phyloP scores from a whole-genome alignment of 2,113 vertebrate genomes.

The Lynx canadensis region DNA sequence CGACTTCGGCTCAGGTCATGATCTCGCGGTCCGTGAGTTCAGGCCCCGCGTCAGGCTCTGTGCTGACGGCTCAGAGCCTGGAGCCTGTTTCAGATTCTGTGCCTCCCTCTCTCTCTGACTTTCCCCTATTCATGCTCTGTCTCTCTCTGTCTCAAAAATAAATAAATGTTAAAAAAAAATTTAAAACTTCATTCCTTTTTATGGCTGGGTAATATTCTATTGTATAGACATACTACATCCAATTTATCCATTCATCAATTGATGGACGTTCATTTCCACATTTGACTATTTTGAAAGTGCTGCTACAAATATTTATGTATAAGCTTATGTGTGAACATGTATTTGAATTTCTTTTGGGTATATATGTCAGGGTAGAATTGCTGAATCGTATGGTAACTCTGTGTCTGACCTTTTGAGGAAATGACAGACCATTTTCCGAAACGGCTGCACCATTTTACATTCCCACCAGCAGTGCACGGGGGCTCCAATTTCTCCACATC shows the following conservation, averaged over 20 bases:
- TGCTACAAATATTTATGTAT: not conserved
- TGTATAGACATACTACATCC: not conserved
- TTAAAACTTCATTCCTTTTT: not conserved
- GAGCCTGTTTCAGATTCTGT: no score
- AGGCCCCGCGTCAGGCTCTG: no score
- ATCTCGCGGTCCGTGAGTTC: no score
- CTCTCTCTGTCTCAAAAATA: no score
- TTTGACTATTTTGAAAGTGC: not conserved
- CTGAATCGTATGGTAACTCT: not conserved
- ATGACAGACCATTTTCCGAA: not conserved
- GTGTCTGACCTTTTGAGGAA: conserved; percentile 31
- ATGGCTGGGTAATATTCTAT: not conserved
- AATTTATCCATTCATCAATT: not conserved
- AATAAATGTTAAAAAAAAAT: no score
- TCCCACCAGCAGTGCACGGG: not conserved
- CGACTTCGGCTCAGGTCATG: no score
- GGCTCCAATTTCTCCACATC: not conserved
- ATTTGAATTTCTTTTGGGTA: conserved; percentile 1
- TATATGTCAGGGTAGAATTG: conserved; percentile 4
- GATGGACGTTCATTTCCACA: not conserved
- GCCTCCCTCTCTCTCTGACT: no score
- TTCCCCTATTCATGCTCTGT: no score
- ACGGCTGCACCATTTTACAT: not conserved
- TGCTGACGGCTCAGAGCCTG: no score
- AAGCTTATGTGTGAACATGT: not conserved